phyloP scores from a whole-genome alignment of 2,113 vertebrate genomes.

The Sceloporus tristichus region DNA sequence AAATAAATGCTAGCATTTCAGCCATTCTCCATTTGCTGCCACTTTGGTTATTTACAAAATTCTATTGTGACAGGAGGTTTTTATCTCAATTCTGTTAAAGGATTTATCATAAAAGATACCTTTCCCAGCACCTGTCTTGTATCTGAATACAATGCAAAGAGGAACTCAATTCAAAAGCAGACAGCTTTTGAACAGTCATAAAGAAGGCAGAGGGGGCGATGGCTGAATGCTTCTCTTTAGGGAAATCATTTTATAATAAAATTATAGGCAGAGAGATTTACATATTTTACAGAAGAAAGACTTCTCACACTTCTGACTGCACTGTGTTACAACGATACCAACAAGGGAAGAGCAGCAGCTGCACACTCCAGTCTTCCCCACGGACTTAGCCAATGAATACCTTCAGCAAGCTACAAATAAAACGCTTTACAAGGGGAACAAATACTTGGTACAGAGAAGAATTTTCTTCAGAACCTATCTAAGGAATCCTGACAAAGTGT shows the following conservation, averaged over 20 bases:
- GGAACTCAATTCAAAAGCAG: neutral
- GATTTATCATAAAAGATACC: neutral
- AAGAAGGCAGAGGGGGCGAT: neutral
- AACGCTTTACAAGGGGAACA: no score
- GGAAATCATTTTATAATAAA: neutral
- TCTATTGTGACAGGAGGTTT: no score
- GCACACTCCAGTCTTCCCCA: neutral
- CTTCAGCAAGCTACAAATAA: neutral
- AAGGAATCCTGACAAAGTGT: neutral
- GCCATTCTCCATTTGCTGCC: no score
- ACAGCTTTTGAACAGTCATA: neutral
- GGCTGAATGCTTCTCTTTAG: constrained; percentile 5
- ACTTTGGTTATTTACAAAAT: no score
- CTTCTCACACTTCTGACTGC: neutral
- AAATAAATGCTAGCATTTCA: no score
- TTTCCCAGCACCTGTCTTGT: neutral
- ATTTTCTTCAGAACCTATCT: neutral
- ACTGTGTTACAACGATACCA: neutral
- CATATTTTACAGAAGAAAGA: neutral
- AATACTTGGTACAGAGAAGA: neutral
- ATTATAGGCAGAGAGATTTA: constrained; percentile 1
- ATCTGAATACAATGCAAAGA: neutral
- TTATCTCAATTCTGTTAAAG: neutral
- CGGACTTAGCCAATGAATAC: neutral
- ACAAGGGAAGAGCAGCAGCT: neutral